Evolutionary conservation across 2,888 invertebrate genomes (phyloP), one percentile per base, ranked within the genome.

Genomic region (Sinentomon sp.): DNA sequence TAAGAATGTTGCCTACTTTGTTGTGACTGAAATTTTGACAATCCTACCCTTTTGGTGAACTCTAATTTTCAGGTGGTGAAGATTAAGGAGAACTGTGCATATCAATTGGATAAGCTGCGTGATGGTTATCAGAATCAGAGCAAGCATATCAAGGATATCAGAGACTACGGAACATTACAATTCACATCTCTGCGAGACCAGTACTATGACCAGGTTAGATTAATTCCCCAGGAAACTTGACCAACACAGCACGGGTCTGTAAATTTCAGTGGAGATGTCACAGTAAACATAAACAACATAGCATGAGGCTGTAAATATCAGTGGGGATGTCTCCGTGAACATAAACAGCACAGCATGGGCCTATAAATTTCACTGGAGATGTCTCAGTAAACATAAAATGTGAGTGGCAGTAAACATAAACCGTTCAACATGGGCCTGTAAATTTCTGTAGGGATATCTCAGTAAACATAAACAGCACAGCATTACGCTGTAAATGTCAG

Each of bases 101-200:
- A 77, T 50, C 87, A 87, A 57, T 74, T 85, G 58, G 87, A 87
- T 47, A 78, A 78, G 69, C 77, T 89, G 42, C 72, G 83, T 48
- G 76, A 68, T 49, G 85, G 82, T 51, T 89, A 89, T 53, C 71
- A 75, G 45, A 64, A 69, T 22, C 87, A 87, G 55, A 69, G 78
- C 29, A 74, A 70, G 46, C 75, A 82, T 51, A 60, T 83, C 32
- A 66, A 70, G 45, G 82, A 82, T 49, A 75, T 89, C 45, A 62
- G 83, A 40, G 85, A 87, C 49, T 85, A 83, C 51, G 85, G 89
- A 36, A 74, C 78, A 3, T 49, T 52, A 36, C 52, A 85, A 51
- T 57, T 87, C 41, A 73, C 77, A 35, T 64, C 76, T 3, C 61
- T 87, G 46, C 64, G 73, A 49, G 85, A 83, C 53, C 83, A 85